These are phyloP conservation scores for Hirundo rustica DNA, from an alignment of 2,797 vertebrate genomes.

Conservation along the genomic window DNA sequence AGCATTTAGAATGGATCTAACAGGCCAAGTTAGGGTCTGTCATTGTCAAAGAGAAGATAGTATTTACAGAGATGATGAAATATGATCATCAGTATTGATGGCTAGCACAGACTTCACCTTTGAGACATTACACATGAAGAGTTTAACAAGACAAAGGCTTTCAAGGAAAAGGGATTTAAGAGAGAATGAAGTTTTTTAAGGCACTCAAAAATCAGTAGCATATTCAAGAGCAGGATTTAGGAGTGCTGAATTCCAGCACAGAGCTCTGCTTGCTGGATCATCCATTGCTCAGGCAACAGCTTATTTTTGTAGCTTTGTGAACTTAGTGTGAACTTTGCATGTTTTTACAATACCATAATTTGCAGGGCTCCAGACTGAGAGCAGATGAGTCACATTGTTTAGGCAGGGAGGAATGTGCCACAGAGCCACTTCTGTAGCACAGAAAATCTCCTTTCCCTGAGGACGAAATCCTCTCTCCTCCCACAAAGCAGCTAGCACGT, in stretches of 20 bases:
- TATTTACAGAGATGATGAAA: neutral
- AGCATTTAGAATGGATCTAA: neutral
- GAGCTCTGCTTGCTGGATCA: neutral
- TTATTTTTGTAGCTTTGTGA: slow-evolving; percentile 58
- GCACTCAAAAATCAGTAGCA: neutral
- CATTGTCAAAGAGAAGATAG: neutral
- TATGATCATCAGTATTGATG: neutral
- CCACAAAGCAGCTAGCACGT: slow-evolving; percentile 32
- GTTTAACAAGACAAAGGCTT: neutral
- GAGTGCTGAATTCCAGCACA: neutral
- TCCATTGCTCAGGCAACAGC: neutral
- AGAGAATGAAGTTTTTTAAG: neutral
- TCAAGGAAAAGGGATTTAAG: neutral
- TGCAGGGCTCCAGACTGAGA: slow-evolving; percentile 60
- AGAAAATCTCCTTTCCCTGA: slow-evolving; percentile 49
- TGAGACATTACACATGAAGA: accelerated
- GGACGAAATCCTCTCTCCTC: slow-evolving; percentile 52
- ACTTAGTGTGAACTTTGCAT: slow-evolving; percentile 60
- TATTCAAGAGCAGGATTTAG: neutral
- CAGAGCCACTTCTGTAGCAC: slow-evolving; percentile 42
- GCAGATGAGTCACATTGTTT: slow-evolving; percentile 67
- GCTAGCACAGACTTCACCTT: neutral
- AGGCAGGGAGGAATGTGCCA: slow-evolving; percentile 48
- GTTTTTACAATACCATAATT: slow-evolving; percentile 62
- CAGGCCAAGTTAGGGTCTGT: neutral